Conservation (phyloP, 2,888 invertebrate species). For the Notocelia uddmanniana region DNA sequence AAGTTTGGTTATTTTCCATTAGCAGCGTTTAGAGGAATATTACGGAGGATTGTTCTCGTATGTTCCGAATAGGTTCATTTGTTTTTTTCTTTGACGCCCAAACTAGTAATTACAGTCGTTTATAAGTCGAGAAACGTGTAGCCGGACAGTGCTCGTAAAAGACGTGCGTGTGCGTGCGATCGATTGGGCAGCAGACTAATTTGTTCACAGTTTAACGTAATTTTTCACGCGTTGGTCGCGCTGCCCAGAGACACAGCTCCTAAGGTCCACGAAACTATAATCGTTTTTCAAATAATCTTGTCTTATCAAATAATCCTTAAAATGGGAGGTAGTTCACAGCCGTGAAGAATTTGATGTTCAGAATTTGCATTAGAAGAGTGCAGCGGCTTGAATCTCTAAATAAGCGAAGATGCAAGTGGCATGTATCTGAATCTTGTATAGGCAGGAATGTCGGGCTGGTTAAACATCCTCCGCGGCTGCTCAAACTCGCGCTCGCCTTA, state of each 20-base stretch:
- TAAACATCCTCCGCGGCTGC: conserved; percentile 47
- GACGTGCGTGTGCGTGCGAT: conserved; percentile 58
- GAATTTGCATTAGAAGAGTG: neutral
- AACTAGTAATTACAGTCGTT: conserved; percentile 40
- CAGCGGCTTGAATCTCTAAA: neutral
- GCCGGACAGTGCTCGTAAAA: conserved; percentile 51
- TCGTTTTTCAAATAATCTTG: neutral
- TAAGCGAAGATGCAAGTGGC: neutral
- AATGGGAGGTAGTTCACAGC: neutral
- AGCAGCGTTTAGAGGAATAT: conserved; percentile 29
- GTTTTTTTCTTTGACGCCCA: conserved; percentile 37
- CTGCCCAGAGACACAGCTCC: neutral
- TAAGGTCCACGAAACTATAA: neutral
- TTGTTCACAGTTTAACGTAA: conserved; percentile 79
- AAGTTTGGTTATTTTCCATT: conserved; percentile 45
- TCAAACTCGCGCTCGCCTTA: conserved; percentile 20
- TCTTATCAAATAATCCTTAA: too few species aligned
- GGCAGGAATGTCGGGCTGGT: conserved; percentile 27
- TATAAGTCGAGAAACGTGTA: conserved; percentile 45
- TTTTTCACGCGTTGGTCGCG: conserved; percentile 65
- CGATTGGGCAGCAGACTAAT: conserved; percentile 64
- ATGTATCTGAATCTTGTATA: neutral
- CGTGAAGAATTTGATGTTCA: neutral
- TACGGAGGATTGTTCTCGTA: conserved; percentile 12
- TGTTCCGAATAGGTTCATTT: conserved; percentile 22